Evolutionary conservation across 2,797 vertebrate species (phyloP), one percentile per base, ranked within the genome.

Genomic region (Sphenodon punctatus): DNA sequence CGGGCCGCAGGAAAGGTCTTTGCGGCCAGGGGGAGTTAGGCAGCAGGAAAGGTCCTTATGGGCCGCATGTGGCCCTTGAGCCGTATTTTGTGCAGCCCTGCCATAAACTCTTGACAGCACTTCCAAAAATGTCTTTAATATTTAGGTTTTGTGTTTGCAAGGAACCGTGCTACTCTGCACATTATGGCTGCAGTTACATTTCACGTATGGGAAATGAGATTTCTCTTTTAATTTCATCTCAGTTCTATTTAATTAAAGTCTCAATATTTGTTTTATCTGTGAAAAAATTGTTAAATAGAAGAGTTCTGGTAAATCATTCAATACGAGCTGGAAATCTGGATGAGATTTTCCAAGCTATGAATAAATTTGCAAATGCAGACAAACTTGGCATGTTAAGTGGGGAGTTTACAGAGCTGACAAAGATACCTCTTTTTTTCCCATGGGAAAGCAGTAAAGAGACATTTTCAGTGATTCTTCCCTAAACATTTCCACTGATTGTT

Each of bases 231-330:
- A 93, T 94, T 95, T 94, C 78, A 88, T 90, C 58, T 90, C 11
- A 1, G 32, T 92, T 90, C 78, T 88, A 77, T 90, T 95, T 95
- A 94, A 94, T 95, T 93, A 95, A 94, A 92, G 77, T 87, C 78
- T 85, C 76, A 86, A 91, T 65, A 80, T 83, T 90, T 91, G 81
- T 89, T 94, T 92, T 92, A 79, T 5, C 78, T 89, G 85, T 89
- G 45, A 91, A 92, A 84, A 90, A 68, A 9, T 32, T 65, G 19
- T 86, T 92, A 91, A 94, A 86, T 78, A 80, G 64, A 83, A 9
- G 60, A 65, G 82, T 94, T 92, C 1, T 7, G 64, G 59, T 92
- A 88, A 91, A 91, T 92, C 38, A 82, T 68, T 93, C 65, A 63
- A 30, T 64, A 17, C 58, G 73, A 79, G 8, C 87, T 87, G 88